Conservation (phyloP, 2,888 invertebrate species). For the Amblyteles armatorius region DNA sequence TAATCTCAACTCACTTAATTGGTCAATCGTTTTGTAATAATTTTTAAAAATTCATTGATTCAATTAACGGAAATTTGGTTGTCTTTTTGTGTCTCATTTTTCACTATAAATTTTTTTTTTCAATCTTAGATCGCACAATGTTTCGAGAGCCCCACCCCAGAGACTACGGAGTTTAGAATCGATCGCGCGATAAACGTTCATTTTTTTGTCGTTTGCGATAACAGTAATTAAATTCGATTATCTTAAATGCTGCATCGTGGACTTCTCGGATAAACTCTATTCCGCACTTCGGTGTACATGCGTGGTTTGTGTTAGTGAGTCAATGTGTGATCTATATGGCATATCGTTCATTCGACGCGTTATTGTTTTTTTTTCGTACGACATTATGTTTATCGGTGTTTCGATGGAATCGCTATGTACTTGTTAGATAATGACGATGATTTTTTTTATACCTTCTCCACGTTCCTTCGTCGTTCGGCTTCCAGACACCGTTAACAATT, state of each 20-base stretch:
- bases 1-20: slow-evolving; percentile 35
- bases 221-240: slow-evolving; percentile 64
- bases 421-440: slow-evolving; percentile 32
- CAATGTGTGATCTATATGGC: slow-evolving; percentile 54
- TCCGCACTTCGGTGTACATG: slow-evolving; percentile 70
- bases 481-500: slow-evolving; percentile 15
- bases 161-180: neutral
- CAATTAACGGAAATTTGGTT: neutral
- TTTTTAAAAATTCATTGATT: neutral
- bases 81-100: neutral
- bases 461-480: slow-evolving; percentile 3
- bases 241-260: slow-evolving; percentile 73
- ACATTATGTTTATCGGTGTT: slow-evolving; percentile 19
- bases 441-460: neutral
- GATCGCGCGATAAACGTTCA: neutral
- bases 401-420: slow-evolving; percentile 35
- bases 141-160: neutral
- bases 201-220: slow-evolving; percentile 32
- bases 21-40: slow-evolving; percentile 14
- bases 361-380: slow-evolving; percentile 6
- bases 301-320: slow-evolving; percentile 15
- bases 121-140: neutral
- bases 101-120: slow-evolving; percentile 6
- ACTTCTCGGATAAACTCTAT: slow-evolving; percentile 72
- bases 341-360: slow-evolving; percentile 55